phyloP scores from a whole-genome alignment of 2,113 vertebrate species.

The Petrocephalus zakoni region DNA sequence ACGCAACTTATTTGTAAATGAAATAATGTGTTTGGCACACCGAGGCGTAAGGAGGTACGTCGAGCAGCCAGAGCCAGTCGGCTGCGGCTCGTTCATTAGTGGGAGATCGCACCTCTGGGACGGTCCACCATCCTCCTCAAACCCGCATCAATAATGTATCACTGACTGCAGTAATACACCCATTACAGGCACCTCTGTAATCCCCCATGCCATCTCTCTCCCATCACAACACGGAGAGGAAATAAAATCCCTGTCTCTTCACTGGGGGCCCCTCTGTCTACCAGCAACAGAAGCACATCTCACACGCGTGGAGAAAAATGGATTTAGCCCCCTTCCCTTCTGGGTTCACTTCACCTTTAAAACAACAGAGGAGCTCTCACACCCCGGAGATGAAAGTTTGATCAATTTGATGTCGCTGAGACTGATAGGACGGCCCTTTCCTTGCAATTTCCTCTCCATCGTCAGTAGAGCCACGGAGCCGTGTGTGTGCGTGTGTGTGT shows the following conservation, averaged over 20 bases:
- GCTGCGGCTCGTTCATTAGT: constrained; percentile 60
- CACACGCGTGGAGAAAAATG: constrained; percentile 50
- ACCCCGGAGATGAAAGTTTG: constrained; percentile 56
- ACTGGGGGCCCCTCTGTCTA: constrained; percentile 42
- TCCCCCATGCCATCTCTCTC: constrained; percentile 35
- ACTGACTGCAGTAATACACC: constrained; percentile 63
- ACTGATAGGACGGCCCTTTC: constrained; percentile 51
- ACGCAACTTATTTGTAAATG: constrained; percentile 71
- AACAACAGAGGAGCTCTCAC: constrained; percentile 48
- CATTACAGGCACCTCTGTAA: constrained; percentile 53
- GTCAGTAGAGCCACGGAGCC: constrained; percentile 34
- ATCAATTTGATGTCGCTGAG: constrained; percentile 51
- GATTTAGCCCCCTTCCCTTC: constrained; percentile 58
- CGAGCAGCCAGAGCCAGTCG: constrained; percentile 65
- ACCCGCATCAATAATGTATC: constrained; percentile 74
- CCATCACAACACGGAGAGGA: constrained; percentile 43
- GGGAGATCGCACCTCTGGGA: constrained; percentile 59
- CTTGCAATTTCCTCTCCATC: constrained; percentile 37
- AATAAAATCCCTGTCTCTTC: constrained; percentile 44
- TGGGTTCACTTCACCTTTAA: constrained; percentile 63
- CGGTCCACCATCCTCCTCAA: constrained; percentile 72
- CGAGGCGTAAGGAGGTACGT: constrained; percentile 55
- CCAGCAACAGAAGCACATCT: constrained; percentile 49
- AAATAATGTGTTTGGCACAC: constrained; percentile 59
- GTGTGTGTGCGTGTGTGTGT: constrained; percentile 52